A percentile compares a stretch with the other conserved stretches of the same genome.
phyloP scores from a whole-genome alignment of 2,113 vertebrate species.

The Epinephelus moara region DNA sequence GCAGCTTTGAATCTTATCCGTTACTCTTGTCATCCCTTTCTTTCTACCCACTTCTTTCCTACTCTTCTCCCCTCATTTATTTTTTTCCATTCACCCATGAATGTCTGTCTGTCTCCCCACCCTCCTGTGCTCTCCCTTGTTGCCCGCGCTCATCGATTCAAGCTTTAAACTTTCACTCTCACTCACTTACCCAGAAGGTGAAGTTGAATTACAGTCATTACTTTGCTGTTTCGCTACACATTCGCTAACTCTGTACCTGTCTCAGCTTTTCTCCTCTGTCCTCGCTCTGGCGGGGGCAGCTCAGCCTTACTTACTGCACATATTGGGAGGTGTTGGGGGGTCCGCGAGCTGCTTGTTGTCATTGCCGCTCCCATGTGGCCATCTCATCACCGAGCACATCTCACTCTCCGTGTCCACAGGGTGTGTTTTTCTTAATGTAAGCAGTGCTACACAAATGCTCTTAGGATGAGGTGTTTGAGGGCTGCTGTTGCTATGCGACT shows the following conservation, averaged over 20 bases:
- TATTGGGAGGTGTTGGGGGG: background rate
- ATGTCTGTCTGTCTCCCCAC: background rate
- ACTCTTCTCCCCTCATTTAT: background rate
- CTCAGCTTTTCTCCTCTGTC: conserved; percentile 4
- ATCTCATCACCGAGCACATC: background rate
- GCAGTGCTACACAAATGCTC: background rate
- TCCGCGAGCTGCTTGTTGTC: conserved; percentile 10
- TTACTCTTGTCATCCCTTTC: background rate
- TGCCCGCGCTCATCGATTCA: conserved; percentile 40
- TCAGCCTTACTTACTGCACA: background rate
- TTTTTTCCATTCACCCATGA: conserved; percentile 18
- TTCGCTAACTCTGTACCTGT: conserved; percentile 24
- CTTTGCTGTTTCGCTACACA: conserved; percentile 19
- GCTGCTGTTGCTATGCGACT: conserved; percentile 41
- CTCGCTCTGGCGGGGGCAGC: background rate
- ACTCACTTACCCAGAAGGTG: conserved; percentile 48
- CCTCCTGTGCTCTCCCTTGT: conserved; percentile 7
- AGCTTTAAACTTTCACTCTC: conserved; percentile 52
- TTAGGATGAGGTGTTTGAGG: conserved; percentile 4
- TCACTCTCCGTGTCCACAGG: background rate
- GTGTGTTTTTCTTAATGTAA: conserved; percentile 6
- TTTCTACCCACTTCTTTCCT: background rate
- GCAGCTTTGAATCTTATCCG: background rate
- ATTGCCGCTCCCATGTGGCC: background rate
- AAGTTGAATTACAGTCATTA: conserved; percentile 65